Evolutionary conservation across 2,113 vertebrate genomes (phyloP).

Genomic region (Muntiacus muntjak): DNA sequence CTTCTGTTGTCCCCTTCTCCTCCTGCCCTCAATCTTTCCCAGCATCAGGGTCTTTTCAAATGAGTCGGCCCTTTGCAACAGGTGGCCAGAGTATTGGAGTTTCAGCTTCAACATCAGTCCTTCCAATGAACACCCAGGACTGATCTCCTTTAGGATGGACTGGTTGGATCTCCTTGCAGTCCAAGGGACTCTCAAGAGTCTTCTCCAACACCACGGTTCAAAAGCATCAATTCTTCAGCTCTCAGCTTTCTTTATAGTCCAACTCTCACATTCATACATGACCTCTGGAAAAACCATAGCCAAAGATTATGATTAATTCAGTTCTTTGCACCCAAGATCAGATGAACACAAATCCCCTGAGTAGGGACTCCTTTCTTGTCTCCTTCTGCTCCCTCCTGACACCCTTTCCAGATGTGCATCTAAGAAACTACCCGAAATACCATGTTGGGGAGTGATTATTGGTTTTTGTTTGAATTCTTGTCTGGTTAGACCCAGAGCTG

Average conservation of each 20-base stretch:
- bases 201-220: neutral
- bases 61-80: neutral
- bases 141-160: neutral
- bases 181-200: neutral
- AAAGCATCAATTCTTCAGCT: rapidly evolving
- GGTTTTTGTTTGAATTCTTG: slow-evolving; percentile 40
- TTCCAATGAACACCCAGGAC: neutral
- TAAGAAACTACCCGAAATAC: neutral
- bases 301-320: slow-evolving; percentile 3
- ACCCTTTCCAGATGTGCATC: slow-evolving; percentile 15
- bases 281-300: neutral
- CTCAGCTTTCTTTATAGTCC: neutral
- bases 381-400: neutral
- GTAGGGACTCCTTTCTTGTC: neutral
- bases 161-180: neutral
- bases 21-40: neutral
- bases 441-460: neutral
- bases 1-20: neutral
- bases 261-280: neutral
- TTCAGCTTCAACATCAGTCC: neutral
- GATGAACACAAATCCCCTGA: neutral
- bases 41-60: neutral
- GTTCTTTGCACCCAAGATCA: slow-evolving; percentile 16
- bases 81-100: neutral
- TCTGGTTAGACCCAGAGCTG: neutral